Evolutionary conservation across 1,140 invertebrate genomes (phyloP), one percentile per base, ranked within the genome.

Genomic region (Colletes gigas): DNA sequence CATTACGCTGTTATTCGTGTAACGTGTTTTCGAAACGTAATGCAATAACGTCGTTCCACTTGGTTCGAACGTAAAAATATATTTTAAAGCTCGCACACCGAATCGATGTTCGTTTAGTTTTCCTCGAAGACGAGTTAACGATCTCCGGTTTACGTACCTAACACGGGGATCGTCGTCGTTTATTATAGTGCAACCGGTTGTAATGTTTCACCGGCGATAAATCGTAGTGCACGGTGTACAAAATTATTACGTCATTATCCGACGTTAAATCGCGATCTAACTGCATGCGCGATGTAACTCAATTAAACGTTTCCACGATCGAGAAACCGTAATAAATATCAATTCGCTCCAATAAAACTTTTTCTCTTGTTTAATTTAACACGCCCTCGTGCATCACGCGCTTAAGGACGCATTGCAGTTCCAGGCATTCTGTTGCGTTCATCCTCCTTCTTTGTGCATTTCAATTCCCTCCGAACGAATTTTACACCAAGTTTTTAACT

Each of bases 221-320:
- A 76, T 76, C 74, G 74, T n/a, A 3, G 52, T 19, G 19, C 50
- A 4, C 63, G 30, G 19, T 57, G 63, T 59, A 21, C 74, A 59
- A 76, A 76, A 76, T 76, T 68, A 76, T 76, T 76, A 76, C 74
- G 73, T 67, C 62, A 76, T 76, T 76, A 76, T 67, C 41, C 65
- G 63, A 39, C 41, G 65, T 76, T 76, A 68, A 68, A 76, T 76
- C 41, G 74, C 44, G 63, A 76, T 76, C 30, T 76, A 76, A 76
- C 66, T 17, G 52, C 21, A 14, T 15, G 17, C 63, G 39, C 19
- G 0, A n/a, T 63, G 52, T 76, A 76, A 76, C 66, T 76, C 63
- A 30, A 76, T 76, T 15, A 21, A 68, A 68, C 63, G 19, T 57
- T 55, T 44, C 19, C 63, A 15, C 62, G 39, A 47, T 57, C 15